Conservation (phyloP, 2,113 vertebrate species). For the Tympanuchus pallidicinctus region DNA sequence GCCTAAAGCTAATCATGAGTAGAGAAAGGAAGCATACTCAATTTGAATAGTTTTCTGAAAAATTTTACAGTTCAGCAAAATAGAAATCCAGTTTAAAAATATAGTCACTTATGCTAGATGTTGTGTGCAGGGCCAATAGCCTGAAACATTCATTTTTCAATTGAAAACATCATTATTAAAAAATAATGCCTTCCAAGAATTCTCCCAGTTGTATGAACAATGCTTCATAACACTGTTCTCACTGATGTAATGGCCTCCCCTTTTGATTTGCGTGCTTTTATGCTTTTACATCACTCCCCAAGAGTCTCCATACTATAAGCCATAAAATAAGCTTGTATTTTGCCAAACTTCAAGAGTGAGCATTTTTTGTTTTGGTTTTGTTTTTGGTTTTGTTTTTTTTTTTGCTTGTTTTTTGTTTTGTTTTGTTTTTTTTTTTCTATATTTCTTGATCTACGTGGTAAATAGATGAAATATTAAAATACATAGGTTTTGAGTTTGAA, state of each 20-base stretch:
- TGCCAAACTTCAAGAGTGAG: background rate
- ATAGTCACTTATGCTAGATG: background rate
- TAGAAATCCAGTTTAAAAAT: conserved; percentile 4
- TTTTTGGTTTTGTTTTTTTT: background rate
- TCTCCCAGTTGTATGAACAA: background rate
- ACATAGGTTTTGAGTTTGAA: background rate
- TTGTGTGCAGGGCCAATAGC: background rate
- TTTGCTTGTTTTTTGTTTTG: background rate
- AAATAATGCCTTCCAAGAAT: conserved; percentile 23
- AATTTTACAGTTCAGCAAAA: background rate
- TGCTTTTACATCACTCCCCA: background rate
- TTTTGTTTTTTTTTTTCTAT: background rate
- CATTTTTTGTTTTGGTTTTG: background rate
- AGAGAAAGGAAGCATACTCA: background rate
- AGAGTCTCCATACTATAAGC: background rate
- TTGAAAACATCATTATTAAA: conserved; percentile 32
- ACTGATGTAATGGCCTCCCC: background rate
- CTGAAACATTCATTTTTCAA: background rate
- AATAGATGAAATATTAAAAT: conserved; percentile 23
- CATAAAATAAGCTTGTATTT: background rate
- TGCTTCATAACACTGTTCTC: background rate
- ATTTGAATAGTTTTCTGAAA: background rate
- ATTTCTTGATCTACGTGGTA: background rate
- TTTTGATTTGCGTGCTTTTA: conserved; percentile 24
- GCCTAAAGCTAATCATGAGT: background rate